Conservation (phyloP, 1,140 invertebrate species). For the Wasmannia auropunctata region DNA sequence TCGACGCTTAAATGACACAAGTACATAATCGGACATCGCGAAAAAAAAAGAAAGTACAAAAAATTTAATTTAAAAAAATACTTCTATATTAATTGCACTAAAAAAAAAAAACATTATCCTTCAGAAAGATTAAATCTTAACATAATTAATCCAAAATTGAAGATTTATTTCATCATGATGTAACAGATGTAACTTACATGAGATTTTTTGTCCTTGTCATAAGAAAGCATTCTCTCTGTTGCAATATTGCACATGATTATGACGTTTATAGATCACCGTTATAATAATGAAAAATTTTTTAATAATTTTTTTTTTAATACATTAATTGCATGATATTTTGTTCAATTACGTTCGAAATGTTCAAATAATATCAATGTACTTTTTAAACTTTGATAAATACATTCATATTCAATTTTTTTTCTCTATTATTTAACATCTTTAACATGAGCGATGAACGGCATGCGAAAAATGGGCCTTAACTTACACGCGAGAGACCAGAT, state of each 20-base stretch:
- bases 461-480: slow-evolving; percentile 33
- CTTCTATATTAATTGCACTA: neutral
- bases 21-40: neutral
- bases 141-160: neutral
- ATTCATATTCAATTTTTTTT: neutral
- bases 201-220: neutral
- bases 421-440: neutral
- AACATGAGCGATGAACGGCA: neutral
- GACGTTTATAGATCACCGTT: too few species aligned
- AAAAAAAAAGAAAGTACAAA: neutral
- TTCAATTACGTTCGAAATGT: too few species aligned
- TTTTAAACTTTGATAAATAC: too few species aligned
- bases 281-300: too few species aligned
- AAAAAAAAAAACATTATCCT: too few species aligned
- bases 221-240: neutral
- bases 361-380: too few species aligned
- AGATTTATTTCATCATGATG: neutral
- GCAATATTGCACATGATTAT: too few species aligned
- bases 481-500: slow-evolving; percentile 8
- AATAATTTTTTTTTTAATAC: too few species aligned
- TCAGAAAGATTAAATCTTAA: neutral
- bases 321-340: too few species aligned
- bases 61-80: neutral
- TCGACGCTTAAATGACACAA: neutral
- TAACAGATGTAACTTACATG: too few species aligned